These are phyloP conservation scores for Psilanteris sp. DNA, from an alignment of 1,140 invertebrate species.

Conservation along the genomic window DNA sequence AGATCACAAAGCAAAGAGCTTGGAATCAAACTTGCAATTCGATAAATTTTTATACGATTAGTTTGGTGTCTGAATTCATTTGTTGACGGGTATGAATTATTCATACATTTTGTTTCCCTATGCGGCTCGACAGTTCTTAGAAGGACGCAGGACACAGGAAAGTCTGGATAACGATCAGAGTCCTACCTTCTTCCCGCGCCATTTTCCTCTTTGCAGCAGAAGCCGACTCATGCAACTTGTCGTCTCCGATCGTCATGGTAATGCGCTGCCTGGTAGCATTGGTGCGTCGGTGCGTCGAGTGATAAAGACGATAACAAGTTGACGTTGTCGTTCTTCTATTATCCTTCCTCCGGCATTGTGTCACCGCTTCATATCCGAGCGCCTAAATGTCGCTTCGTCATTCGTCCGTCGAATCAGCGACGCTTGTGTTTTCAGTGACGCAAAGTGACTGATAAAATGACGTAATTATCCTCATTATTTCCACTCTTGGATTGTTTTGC, in stretches of 20 bases:
- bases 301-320: conserved; percentile 61
- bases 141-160: conserved; percentile 79
- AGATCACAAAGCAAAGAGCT: no score
- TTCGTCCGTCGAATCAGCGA: background rate
- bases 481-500: no score
- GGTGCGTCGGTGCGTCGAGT: conserved; percentile 54
- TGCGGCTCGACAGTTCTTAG: conserved; percentile 76
- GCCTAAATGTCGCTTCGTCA: no score
- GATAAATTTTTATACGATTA: conserved; percentile 56
- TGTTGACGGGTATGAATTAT: conserved; percentile 78
- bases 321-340: conserved; percentile 44
- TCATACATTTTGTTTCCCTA: conserved; percentile 79
- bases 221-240: conserved; percentile 53
- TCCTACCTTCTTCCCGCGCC: conserved; percentile 42
- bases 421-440: conserved; percentile 16
- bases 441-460: conserved; percentile 7
- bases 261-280: conserved; percentile 50
- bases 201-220: conserved; percentile 54
- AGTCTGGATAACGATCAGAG: conserved; percentile 75
- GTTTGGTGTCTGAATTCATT: no score
- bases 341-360: conserved; percentile 36
- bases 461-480: conserved; percentile 42
- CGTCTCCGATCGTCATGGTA: conserved; percentile 62
- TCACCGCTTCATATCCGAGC: conserved; percentile 43
- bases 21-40: no score